A percentile compares a stretch with the other conserved stretches of the same genome.
phyloP scores from a whole-genome alignment of 2,113 vertebrate species.

The Nesoenas mayeri region DNA sequence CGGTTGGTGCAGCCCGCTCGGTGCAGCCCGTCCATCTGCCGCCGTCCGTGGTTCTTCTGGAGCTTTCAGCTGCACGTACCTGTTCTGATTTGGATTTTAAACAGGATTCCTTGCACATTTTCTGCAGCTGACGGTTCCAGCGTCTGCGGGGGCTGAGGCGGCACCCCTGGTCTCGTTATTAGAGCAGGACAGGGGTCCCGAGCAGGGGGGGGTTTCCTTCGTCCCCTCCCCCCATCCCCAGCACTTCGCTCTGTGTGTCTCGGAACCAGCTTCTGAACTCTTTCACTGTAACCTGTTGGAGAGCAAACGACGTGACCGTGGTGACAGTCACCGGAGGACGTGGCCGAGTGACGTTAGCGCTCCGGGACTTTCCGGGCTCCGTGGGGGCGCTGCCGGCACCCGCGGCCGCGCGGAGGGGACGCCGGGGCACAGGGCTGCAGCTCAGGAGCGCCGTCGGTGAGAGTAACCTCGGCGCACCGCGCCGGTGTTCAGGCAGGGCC shows the following conservation, averaged over 20 bases:
- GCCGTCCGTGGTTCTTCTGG: fast-evolving
- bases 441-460: background rate
- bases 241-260: background rate
- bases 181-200: background rate
- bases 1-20: fast-evolving
- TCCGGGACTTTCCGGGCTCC: background rate
- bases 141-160: background rate
- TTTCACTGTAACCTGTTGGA: background rate
- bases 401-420: background rate
- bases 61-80: background rate
- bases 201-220: background rate
- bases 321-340: background rate
- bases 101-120: background rate
- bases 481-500: background rate
- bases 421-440: background rate
- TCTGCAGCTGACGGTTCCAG: background rate
- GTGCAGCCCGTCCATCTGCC: fast-evolving
- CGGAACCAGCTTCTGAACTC: background rate
- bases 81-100: background rate
- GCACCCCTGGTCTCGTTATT: background rate
- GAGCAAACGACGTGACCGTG: background rate
- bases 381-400: fast-evolving
- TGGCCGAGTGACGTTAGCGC: background rate
- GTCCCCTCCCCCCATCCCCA: fast-evolving
- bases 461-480: background rate